These are phyloP conservation scores for Catostylus mosaicus DNA, from an alignment of 30 jellyfish, hydroid and myxozoan genomes.

Conservation along the genomic window DNA sequence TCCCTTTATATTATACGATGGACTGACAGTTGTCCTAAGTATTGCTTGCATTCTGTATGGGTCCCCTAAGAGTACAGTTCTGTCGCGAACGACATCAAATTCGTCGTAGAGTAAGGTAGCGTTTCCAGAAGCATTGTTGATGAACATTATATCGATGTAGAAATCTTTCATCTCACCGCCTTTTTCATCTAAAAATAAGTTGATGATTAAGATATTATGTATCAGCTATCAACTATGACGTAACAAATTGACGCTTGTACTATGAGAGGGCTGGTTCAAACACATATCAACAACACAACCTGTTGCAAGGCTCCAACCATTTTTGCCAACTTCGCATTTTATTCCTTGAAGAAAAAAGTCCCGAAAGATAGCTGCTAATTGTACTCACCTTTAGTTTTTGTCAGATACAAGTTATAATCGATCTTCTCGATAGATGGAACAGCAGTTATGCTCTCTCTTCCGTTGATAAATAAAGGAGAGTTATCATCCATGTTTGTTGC, in stretches of 20 bases:
- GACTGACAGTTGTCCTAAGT: constrained; percentile 73
- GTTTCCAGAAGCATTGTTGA: constrained; percentile 75
- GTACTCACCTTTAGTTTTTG: constrained; percentile 44
- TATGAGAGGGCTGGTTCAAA: no score
- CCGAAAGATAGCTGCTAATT: no score
- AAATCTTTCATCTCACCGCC: constrained; percentile 81
- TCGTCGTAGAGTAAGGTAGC: constrained; percentile 77
- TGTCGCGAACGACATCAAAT: constrained; percentile 60
- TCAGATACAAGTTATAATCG: constrained; percentile 53
- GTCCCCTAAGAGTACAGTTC: constrained; percentile 51
- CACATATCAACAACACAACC: no score
- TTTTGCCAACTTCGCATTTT: no score
- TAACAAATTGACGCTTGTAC: no score
- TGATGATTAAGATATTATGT: no score
- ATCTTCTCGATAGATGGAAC: constrained; percentile 30
- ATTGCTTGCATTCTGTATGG: constrained; percentile 61
- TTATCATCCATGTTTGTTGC: constrained; percentile 22
- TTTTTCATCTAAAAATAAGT: constrained; percentile 64
- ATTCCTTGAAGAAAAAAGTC: no score
- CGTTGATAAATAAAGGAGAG: constrained; percentile 55
- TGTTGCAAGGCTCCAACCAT: no score
- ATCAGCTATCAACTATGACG: no score
- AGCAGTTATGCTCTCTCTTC: constrained; percentile 30
- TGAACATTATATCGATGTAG: constrained; percentile 74
- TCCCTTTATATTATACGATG: constrained; percentile 62